phyloP scores from a whole-genome alignment of 64 coral and sea anemone species.

The Porites australiensis region DNA sequence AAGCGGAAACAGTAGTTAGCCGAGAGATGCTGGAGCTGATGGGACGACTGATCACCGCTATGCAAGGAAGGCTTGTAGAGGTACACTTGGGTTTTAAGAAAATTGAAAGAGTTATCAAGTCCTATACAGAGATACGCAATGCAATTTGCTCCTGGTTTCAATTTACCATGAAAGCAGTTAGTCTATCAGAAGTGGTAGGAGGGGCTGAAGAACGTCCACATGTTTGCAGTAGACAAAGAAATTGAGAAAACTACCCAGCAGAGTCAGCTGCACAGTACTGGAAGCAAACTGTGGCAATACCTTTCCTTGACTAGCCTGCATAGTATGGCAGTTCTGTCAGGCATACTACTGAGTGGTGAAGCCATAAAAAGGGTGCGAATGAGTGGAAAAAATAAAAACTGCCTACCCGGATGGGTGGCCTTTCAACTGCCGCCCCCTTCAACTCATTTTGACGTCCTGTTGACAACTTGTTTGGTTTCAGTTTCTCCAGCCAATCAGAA shows the following conservation, averaged over 20 bases:
- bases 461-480: too few relatives aligned
- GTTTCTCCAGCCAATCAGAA: too few relatives aligned
- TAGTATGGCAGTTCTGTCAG: too few relatives aligned
- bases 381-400: too few relatives aligned
- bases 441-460: too few relatives aligned
- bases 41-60: constrained; percentile 54
- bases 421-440: too few relatives aligned
- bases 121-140: constrained; percentile 54
- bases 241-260: constrained; percentile 51
- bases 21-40: constrained; percentile 71
- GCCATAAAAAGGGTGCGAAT: too few relatives aligned
- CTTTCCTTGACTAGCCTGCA: constrained; percentile 18
- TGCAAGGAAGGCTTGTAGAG: constrained; percentile 69
- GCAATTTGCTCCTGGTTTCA: constrained; percentile 54
- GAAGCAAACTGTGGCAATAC: constrained; percentile 59
- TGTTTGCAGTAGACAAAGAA: neutral
- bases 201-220: constrained; percentile 45
- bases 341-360: too few relatives aligned
- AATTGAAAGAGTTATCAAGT: constrained; percentile 49
- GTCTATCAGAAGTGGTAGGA: constrained; percentile 24
- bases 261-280: constrained; percentile 48
- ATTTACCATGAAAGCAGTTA: constrained; percentile 45
- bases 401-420: too few relatives aligned
- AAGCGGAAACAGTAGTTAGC: too few relatives aligned
- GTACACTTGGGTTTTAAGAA: constrained; percentile 74